Conservation (phyloP, 2,113 vertebrate genomes). For the Pogonocichla stellata region DNA sequence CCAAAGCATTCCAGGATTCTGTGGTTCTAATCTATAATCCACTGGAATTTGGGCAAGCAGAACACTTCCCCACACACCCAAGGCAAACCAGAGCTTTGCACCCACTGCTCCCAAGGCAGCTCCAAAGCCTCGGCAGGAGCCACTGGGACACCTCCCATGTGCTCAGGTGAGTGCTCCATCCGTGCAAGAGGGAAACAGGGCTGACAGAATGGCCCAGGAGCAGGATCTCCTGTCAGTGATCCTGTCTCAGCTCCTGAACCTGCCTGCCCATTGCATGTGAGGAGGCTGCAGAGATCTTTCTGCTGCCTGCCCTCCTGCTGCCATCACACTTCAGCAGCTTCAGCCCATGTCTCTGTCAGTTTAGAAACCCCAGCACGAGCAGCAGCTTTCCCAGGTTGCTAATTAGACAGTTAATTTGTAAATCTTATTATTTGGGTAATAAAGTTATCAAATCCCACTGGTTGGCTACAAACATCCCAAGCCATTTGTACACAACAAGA, state of each 20-base stretch:
- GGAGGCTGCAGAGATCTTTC: neutral
- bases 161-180: neutral
- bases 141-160: accelerated
- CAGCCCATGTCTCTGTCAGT: neutral
- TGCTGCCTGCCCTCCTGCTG: neutral
- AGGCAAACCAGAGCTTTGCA: neutral
- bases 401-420: conserved; percentile 50
- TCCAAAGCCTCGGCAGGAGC: neutral
- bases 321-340: neutral
- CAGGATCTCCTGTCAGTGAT: accelerated
- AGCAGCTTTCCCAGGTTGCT: conserved; percentile 8
- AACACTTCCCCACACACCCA: accelerated
- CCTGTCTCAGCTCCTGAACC: accelerated
- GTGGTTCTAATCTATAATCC: neutral
- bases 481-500: neutral
- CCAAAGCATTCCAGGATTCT: too few species aligned
- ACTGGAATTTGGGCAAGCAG: accelerated
- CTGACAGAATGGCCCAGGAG: accelerated
- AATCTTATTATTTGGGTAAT: conserved; percentile 44
- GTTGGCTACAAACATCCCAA: neutral
- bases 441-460: conserved; percentile 23
- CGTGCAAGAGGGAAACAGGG: accelerated
- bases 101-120: accelerated
- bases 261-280: accelerated
- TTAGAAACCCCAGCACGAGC: neutral